A percentile compares a stretch with the other conserved stretches of the same genome.
Evolutionary conservation across 2,888 invertebrate genomes (phyloP).

Genomic region (Clostera curtula): DNA sequence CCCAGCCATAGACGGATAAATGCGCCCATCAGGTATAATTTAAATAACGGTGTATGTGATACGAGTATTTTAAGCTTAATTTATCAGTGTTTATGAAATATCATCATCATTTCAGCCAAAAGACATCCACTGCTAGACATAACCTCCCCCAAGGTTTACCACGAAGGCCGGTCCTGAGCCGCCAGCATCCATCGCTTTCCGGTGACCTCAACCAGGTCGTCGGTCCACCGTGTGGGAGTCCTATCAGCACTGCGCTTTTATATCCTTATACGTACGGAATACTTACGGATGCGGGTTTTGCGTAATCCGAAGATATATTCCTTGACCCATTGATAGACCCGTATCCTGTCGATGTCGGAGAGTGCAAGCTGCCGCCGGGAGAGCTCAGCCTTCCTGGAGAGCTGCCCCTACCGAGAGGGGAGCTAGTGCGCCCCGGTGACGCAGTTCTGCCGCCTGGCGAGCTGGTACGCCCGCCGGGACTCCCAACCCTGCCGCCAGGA

Average conservation of each 20-base stretch:
- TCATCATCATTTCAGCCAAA: too few relatives aligned
- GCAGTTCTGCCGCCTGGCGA: conserved; percentile 66
- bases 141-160: too few relatives aligned
- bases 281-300: conserved; percentile 78
- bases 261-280: not conserved
- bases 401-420: conserved; percentile 48
- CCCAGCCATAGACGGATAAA: too few relatives aligned
- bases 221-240: not conserved
- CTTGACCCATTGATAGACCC: conserved; percentile 85
- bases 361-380: conserved; percentile 65
- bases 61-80: too few relatives aligned
- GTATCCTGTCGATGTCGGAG: conserved; percentile 78
- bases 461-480: conserved; percentile 48
- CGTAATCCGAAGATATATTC: conserved; percentile 62
- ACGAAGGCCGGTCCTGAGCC: too few relatives aligned
- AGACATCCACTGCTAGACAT: too few relatives aligned
- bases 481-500: conserved; percentile 74
- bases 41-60: too few relatives aligned
- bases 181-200: too few relatives aligned
- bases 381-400: conserved; percentile 74
- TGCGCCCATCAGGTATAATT: too few relatives aligned
- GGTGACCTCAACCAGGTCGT: too few relatives aligned
- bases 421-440: conserved; percentile 42
- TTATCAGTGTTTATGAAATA: too few relatives aligned
- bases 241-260: not conserved